Base-by-base conservation (phyloP, 2,113 vertebrate genomes). In the Mirounga angustirostris region DNA sequence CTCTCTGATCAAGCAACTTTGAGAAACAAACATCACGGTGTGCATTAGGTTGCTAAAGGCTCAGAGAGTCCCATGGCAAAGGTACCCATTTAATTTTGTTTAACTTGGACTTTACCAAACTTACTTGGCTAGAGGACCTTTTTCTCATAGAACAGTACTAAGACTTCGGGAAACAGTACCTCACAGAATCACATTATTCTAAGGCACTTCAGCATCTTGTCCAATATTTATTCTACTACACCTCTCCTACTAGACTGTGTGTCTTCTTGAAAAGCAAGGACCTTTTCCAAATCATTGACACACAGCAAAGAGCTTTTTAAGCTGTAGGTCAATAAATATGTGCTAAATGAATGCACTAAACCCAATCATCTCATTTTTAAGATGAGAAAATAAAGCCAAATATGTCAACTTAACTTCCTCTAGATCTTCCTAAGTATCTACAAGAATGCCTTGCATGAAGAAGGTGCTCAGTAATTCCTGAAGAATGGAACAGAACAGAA, bases 331-430 rank as follows among this genome's bases (percentile, higher is more conserved):
- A 87, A 54, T 40, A 86, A 89, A 14, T 52, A 6, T 0, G 0
- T 40, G 4, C 24, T 73, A 36, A 40, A 11, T 30, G 21, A 89
- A 69, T 7, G 1, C 84, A 61, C 56, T 33, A 89, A 61, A 67
- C 12, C 8, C 21, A 85, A 46, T 16, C 50, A 10, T 85, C 78
- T 76, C 69, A 18, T 69, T 92, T 76, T 78, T 79, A 89, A 76
- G 24, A 50, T 71, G 52, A 94, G 52, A 93, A 81, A 56, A 91
- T 40, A 89, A 69, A 88, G 84, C 9, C 19, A 74, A 93, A 84
- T 76, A 56, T 58, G 33, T 94, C 96, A 96, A 67, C 30, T 80
- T 21, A 43, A 74, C 63, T 82, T 91, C 71, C 80, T 78, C 40
- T 59, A 0, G 52, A 50, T 52, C 33, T 43, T 54, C 54, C 65